Percentiles rank a stretch among this genome's conserved stretches.
phyloP scores from a whole-genome alignment of 2,888 invertebrate genomes.

The Emmelina monodactyla region DNA sequence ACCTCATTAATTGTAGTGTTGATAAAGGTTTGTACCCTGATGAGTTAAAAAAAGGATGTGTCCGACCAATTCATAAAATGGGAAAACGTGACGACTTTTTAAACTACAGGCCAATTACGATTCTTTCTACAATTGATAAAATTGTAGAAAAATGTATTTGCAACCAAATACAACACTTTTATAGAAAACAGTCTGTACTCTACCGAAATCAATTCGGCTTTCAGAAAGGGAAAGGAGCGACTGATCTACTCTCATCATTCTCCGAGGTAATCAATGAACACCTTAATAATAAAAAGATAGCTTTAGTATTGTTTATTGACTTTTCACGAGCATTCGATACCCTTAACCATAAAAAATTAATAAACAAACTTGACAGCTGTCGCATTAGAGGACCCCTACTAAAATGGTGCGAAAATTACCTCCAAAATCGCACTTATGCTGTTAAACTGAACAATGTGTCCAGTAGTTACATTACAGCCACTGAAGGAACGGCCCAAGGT shows the following conservation, averaged over 20 bases:
- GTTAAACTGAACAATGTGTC: conserved; percentile 9
- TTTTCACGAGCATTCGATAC: conserved; percentile 6
- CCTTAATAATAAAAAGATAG: conserved; percentile 6
- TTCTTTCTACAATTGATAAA: not conserved
- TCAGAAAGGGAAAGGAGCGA: conserved; percentile 8
- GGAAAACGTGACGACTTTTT: not conserved
- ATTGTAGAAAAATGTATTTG: not conserved
- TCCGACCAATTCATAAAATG: conserved; percentile 13
- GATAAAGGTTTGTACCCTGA: conserved; percentile 8
- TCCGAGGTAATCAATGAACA: conserved; percentile 10
- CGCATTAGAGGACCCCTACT: conserved; percentile 12
- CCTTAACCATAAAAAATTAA: no score
- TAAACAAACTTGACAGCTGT: no score
- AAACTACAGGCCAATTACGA: conserved; percentile 6
- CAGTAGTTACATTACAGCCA: conserved; percentile 2
- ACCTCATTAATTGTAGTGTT: conserved; percentile 10
- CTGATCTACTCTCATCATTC: conserved; percentile 8
- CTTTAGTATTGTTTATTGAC: conserved; percentile 8
- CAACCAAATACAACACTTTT: conserved; percentile 2
- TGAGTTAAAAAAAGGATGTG: no score
- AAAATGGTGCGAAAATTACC: conserved; percentile 11
- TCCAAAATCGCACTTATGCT: conserved; percentile 6
- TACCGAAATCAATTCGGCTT: conserved; percentile 10
- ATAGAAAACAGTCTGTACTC: conserved; percentile 6
- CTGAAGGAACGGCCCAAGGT: conserved; percentile 13